Evolutionary conservation across 92 coral and sea anemone species (phyloP), one percentile per base, ranked within the genome.

Genomic region (Siderastrea radians): DNA sequence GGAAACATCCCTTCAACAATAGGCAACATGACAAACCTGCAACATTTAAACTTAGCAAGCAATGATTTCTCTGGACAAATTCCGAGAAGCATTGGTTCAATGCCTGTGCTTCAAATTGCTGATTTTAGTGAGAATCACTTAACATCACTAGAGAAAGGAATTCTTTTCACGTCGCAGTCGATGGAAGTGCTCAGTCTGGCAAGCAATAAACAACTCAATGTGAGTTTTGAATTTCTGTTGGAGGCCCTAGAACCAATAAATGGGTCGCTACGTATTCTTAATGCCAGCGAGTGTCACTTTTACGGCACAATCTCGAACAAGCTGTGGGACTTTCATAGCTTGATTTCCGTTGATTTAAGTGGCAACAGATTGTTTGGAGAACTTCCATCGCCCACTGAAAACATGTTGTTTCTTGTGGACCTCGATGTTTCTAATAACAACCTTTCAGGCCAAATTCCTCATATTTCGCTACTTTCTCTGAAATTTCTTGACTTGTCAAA

Each of bases 381-480:
- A 45, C 81, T 94, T 43, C 94, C 97, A 0, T 72, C 55, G 4
- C 93, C 92, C 50, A 47, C 87, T 19, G 77, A 71, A 10, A 87
- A 92, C 59, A 86, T 92, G 91, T 7, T 92, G 68, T 92, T 92
- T 83, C 95, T 94, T 45, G 54, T 82, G 12, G 78, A 79, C 3
- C 75, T 94, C 9, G 93, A 92, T 75, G 81, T 92, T 43, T 94
- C 97, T 3, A 55, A 2, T 3, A 94, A 94, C 69, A 76, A 89
- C 50, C 90, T 94, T 61, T 80, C 86, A 0, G 97, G 97, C 16
- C 83, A 84, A 61, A 89, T 94, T 57, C 95, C 97, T 10, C 87
- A 84, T 15, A 49, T 84, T 55, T 94, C 85, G 64, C 92, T 94
- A 6, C 89, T 89, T 44, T 88, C 90, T 13, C 89, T 94, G 17